These are phyloP conservation scores for Haliclona indistincta DNA, from an alignment of 37 sponge, comb jelly and placozoan genomes.

Conservation along the genomic window DNA sequence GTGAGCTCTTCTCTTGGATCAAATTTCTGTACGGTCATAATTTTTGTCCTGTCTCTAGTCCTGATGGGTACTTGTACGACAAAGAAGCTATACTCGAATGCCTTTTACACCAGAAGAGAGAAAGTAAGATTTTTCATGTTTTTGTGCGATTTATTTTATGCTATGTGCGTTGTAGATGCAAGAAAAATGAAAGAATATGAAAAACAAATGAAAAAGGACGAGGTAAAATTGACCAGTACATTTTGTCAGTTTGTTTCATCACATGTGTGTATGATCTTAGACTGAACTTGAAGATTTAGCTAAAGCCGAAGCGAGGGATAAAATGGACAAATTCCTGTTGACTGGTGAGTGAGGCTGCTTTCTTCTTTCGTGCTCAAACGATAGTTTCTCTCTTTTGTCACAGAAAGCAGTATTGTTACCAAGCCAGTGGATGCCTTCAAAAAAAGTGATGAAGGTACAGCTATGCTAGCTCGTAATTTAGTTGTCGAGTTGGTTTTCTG, in stretches of 20 bases:
- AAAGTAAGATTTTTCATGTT: slow-evolving; percentile 56
- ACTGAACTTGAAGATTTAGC: slow-evolving; percentile 49
- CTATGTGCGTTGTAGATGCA: slow-evolving; percentile 51
- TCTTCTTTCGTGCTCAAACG: too few relatives aligned
- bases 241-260: not conserved
- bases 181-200: slow-evolving; percentile 83
- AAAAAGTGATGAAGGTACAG: not conserved
- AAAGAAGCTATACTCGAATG: slow-evolving; percentile 90
- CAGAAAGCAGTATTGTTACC: slow-evolving; percentile 55
- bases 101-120: slow-evolving; percentile 91
- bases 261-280: slow-evolving; percentile 9
- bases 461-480: not conserved
- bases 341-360: not conserved
- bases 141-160: not conserved
- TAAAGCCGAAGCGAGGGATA: slow-evolving; percentile 43
- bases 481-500: not conserved
- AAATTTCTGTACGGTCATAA: not conserved
- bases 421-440: slow-evolving; percentile 45
- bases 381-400: not conserved
- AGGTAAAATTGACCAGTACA: slow-evolving; percentile 24
- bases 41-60: slow-evolving; percentile 19
- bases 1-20: slow-evolving; percentile 25
- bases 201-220: slow-evolving; percentile 71
- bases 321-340: slow-evolving; percentile 58
- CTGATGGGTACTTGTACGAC: slow-evolving; percentile 93